Conservation (phyloP, 1,140 invertebrate genomes). For the Dysdera silvatica region DNA sequence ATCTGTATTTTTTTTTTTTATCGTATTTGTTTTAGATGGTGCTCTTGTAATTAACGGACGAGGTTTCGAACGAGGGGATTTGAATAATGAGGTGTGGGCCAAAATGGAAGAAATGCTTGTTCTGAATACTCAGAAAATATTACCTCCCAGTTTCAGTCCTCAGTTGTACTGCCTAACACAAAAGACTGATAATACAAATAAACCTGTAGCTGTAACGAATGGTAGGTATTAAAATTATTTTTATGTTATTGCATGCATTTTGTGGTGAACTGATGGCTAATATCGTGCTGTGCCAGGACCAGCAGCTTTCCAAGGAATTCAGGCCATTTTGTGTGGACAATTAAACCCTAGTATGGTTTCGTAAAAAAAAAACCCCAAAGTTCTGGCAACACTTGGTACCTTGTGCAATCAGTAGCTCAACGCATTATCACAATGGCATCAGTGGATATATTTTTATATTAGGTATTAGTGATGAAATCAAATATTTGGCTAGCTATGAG, state of each 20-base stretch:
- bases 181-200: constrained; percentile 55
- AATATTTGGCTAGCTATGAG: no score
- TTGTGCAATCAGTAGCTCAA: no score
- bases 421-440: no score
- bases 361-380: no score
- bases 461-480: no score
- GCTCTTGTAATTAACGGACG: constrained; percentile 19
- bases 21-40: not conserved
- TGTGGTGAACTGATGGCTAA: constrained; percentile 15
- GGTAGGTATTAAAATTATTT: constrained; percentile 43
- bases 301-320: no score
- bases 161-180: constrained; percentile 57
- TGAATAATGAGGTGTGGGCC: constrained; percentile 46
- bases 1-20: constrained; percentile 10
- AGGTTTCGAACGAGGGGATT: constrained; percentile 20
- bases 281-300: constrained; percentile 27
- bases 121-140: constrained; percentile 57
- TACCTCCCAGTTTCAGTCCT: constrained; percentile 68
- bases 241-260: constrained; percentile 1
- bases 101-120: constrained; percentile 71
- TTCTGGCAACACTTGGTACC: no score
- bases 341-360: no score
- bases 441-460: no score
- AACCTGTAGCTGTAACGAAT: constrained; percentile 61
- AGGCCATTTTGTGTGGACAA: no score